Evolutionary conservation across 2,113 vertebrate genomes (phyloP).

Genomic region (Paramormyrops kingsleyae): DNA sequence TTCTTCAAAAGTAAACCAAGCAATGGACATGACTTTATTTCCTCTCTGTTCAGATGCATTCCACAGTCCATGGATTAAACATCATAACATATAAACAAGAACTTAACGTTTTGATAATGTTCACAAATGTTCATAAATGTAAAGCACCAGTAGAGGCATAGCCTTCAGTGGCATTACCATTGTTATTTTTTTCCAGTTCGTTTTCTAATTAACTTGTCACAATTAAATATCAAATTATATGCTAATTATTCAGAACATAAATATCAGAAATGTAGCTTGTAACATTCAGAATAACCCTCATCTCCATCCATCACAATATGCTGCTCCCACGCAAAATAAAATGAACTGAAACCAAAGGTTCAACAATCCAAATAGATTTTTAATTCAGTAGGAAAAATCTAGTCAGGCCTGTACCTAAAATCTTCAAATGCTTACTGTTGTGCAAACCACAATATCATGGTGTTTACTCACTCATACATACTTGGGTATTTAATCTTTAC

Average conservation of each 20-base stretch:
- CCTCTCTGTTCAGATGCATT: background rate
- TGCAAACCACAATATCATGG: conserved; percentile 53
- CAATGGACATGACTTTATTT: background rate
- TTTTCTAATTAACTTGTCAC: background rate
- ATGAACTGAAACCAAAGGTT: conserved; percentile 30
- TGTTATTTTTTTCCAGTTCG: background rate
- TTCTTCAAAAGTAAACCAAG: background rate
- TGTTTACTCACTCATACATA: conserved; percentile 44
- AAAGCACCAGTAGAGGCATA: background rate
- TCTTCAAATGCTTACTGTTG: conserved; percentile 54
- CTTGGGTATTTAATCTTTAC: background rate
- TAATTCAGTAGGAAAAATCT: conserved; percentile 72
- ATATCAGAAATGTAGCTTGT: background rate
- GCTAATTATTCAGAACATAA: background rate
- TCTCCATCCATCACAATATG: background rate
- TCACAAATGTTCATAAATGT: background rate
- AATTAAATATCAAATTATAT: background rate
- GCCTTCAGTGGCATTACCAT: background rate
- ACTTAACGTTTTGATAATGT: background rate
- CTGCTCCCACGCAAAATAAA: background rate
- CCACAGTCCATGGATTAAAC: background rate
- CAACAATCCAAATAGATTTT: conserved; percentile 58
- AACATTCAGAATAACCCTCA: background rate
- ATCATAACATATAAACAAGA: background rate
- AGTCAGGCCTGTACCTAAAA: conserved; percentile 60